Base-by-base conservation (phyloP, 2,113 vertebrate genomes). In the Silurus glanis region DNA sequence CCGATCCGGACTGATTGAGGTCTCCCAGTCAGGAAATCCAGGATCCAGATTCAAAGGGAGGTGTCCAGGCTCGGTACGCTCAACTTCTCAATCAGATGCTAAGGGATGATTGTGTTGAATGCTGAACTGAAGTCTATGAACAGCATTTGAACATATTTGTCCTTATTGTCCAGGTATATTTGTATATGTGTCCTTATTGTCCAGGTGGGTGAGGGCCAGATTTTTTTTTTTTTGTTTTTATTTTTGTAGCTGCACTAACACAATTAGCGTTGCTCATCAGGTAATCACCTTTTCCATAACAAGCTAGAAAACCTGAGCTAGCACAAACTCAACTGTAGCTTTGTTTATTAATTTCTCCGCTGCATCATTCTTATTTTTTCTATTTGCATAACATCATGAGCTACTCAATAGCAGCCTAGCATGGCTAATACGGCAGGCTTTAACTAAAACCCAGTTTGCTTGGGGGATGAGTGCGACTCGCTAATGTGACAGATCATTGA, bases 391-490 rank as follows among this genome's bases (percentile, higher is more conserved):
- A 95, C 94, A 93, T 94, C 87, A 87, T 91, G 88, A 88, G 85
- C 90, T 90, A 91, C 93, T 92, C 93, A 95, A 95, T 94, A 94
- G 92, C 93, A 91, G 89, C 94, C 91, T 93, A 95, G 95, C 94
- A 93, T 88, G 91, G 92, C 93, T 95, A 95, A 95, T 95, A 93
- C 93, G 93, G 93, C 91, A 89, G 86, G 88, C 91, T 93, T 95
- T 94, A 93, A 95, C 95, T 95, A 95, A 95, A 94, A 94, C 94
- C 92, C 37, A 37, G 94, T 92, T 94, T 94, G 93, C 92, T 95
- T 93, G 75, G 25, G 92, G 91, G 91, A 90, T 90, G 86, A 93
- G 91, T 9, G 53, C 91, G 91, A 91, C 94, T 95, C 94, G 95
- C 95, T 95, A 95, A 91, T 61, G 87, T 86, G 82, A 93, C 94